These are phyloP conservation scores for Sinosuthora webbiana DNA, from an alignment of 2,113 vertebrate species.

Conservation along the genomic window DNA sequence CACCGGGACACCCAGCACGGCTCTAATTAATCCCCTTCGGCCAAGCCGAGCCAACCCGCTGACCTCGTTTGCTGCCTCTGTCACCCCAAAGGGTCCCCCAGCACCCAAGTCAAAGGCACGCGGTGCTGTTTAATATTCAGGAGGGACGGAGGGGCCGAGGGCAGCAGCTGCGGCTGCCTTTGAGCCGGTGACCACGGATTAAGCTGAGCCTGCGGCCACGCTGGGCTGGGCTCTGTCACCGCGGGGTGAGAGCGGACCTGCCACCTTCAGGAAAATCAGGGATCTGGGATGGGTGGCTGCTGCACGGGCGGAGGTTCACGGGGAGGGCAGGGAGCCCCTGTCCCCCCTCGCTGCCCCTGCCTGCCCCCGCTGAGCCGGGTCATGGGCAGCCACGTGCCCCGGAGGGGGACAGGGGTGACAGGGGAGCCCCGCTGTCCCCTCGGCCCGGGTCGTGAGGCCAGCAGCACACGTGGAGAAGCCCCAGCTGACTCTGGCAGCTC, in stretches of 20 bases:
- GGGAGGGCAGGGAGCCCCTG: not conserved
- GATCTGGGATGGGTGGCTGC: not conserved
- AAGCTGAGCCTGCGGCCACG: not conserved
- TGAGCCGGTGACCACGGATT: not conserved
- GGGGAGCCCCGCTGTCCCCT: not conserved
- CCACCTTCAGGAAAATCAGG: not conserved
- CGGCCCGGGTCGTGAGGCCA: accelerated
- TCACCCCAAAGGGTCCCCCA: not conserved
- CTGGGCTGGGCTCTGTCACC: not conserved
- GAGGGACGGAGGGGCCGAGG: not conserved
- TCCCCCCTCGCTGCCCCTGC: not conserved
- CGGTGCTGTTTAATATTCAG: not conserved
- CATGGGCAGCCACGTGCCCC: accelerated
- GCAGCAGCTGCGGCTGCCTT: not conserved
- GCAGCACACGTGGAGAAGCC: not conserved
- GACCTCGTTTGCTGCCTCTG: not conserved
- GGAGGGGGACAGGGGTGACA: not conserved
- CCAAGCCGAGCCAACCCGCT: not conserved
- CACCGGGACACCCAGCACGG: accelerated
- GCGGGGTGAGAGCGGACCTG: not conserved
- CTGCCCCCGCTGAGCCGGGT: accelerated
- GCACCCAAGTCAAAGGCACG: not conserved
- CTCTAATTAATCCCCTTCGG: not conserved
- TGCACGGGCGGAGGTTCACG: not conserved
- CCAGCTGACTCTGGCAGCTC: accelerated